Percentiles rank a stretch among this genome's conserved stretches.
These are phyloP conservation scores for Tachyglossus aculeatus DNA, from an alignment of 2,797 vertebrate genomes.

Conservation along the genomic window DNA sequence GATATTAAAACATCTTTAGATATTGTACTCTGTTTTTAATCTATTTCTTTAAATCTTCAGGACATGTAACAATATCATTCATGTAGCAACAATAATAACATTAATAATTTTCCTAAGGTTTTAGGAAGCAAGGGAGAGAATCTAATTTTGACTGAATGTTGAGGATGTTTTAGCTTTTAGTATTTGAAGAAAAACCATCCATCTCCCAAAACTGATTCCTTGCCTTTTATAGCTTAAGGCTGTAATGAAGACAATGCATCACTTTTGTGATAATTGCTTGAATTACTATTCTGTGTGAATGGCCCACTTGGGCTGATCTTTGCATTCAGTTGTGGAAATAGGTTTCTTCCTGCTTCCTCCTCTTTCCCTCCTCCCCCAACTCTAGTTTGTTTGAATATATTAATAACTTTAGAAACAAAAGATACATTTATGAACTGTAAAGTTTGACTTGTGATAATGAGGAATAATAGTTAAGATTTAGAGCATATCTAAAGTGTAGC, in stretches of 20 bases:
- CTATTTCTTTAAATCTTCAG: constrained; percentile 14
- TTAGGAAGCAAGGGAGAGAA: constrained; percentile 45
- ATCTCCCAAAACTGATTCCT: constrained; percentile 68
- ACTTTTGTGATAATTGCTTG: constrained; percentile 77
- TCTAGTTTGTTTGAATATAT: constrained; percentile 43
- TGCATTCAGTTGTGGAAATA: constrained; percentile 61
- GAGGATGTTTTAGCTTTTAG: constrained; percentile 68
- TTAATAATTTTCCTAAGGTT: constrained; percentile 48
- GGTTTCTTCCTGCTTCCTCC: too few relatives aligned
- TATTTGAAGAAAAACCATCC: constrained; percentile 69
- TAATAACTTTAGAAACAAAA: constrained; percentile 19
- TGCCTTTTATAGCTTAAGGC: constrained; percentile 72
- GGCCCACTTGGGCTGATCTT: constrained; percentile 61
- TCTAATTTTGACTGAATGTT: constrained; percentile 54
- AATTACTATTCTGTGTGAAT: constrained; percentile 72
- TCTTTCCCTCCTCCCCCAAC: too few relatives aligned
- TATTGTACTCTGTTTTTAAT: constrained; percentile 4
- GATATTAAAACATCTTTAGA: not conserved
- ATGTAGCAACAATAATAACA: constrained; percentile 35
- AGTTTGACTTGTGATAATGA: constrained; percentile 25
- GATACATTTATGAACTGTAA: constrained; percentile 35
- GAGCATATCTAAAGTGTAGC: not conserved
- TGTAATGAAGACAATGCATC: constrained; percentile 77
- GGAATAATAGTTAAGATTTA: constrained; percentile 12
- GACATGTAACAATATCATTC: too few relatives aligned